phyloP scores from a whole-genome alignment of 2,888 invertebrate species.

The Latheticus oryzae region DNA sequence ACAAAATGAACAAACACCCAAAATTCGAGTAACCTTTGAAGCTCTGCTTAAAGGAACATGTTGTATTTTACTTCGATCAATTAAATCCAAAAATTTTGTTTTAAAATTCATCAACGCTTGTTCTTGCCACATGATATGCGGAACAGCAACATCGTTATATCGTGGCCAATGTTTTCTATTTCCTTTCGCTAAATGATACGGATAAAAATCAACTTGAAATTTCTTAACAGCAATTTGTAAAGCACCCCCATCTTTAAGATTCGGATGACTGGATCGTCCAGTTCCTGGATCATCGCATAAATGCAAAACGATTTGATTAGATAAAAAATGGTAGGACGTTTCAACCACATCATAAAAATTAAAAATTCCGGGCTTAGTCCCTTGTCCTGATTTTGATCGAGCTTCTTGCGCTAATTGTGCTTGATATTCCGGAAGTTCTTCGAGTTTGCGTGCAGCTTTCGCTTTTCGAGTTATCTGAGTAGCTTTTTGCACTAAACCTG shows the following conservation, averaged over 20 bases:
- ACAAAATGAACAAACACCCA: too few species aligned
- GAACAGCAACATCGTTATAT: constrained; percentile 81
- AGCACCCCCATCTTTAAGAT: constrained; percentile 90
- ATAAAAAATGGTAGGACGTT: constrained; percentile 96
- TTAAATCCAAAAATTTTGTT: constrained; percentile 78
- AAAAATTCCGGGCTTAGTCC: constrained; percentile 73
- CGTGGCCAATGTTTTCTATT: constrained; percentile 92
- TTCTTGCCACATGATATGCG: constrained; percentile 88
- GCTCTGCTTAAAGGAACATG: constrained; percentile 67
- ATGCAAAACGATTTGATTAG: constrained; percentile 94
- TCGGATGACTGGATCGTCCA: constrained; percentile 87
- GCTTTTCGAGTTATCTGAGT: constrained; percentile 82
- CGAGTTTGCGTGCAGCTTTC: constrained; percentile 86
- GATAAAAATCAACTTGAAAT: constrained; percentile 94
- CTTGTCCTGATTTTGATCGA: constrained; percentile 61
- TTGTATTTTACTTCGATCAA: constrained; percentile 72
- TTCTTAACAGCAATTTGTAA: constrained; percentile 90
- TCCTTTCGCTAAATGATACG: constrained; percentile 92
- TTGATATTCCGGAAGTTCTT: constrained; percentile 80
- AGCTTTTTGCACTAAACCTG: constrained; percentile 83
- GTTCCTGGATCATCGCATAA: constrained; percentile 95
- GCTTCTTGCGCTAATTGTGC: constrained; percentile 76
- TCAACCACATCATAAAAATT: constrained; percentile 93
- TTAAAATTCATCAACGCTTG: constrained; percentile 86
- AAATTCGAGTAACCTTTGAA: constrained; percentile 2